Evolutionary conservation across 1,140 invertebrate species (phyloP).

Genomic region (Holotrichia oblita): DNA sequence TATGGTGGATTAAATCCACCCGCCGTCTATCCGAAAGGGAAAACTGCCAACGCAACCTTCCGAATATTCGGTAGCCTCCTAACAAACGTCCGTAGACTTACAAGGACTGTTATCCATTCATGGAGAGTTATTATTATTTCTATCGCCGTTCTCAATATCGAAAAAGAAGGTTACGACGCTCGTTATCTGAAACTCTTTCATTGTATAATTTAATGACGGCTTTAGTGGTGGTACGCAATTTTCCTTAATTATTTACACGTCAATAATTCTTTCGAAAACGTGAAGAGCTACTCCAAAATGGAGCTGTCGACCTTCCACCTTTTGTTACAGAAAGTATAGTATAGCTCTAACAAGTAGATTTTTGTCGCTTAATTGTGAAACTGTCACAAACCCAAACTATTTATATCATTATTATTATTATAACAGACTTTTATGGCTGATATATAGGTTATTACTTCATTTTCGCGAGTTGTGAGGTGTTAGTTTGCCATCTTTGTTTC

Average conservation of each 20-base stretch:
- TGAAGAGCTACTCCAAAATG: neutral
- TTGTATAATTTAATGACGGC: neutral
- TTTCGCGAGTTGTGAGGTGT: too few species aligned
- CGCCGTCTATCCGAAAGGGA: neutral
- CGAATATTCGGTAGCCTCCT: neutral
- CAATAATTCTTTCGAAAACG: neutral
- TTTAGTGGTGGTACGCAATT: neutral
- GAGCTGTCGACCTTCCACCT: too few species aligned
- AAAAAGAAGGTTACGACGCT: neutral
- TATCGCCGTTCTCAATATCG: constrained; percentile 6
- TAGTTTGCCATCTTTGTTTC: too few species aligned
- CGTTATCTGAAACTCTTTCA: neutral
- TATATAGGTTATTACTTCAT: too few species aligned
- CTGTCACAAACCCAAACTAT: too few species aligned
- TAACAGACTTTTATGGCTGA: too few species aligned
- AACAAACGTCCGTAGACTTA: neutral
- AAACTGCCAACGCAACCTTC: neutral
- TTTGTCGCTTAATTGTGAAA: too few species aligned
- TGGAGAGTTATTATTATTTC: constrained; percentile 4
- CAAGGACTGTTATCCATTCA: constrained; percentile 8
- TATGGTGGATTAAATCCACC: neutral
- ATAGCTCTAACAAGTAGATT: too few species aligned
- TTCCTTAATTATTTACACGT: constrained; percentile 5
- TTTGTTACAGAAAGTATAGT: too few species aligned
- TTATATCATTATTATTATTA: too few species aligned